Conservation (phyloP, 2,888 invertebrate species). For the Philereme vetulata region DNA sequence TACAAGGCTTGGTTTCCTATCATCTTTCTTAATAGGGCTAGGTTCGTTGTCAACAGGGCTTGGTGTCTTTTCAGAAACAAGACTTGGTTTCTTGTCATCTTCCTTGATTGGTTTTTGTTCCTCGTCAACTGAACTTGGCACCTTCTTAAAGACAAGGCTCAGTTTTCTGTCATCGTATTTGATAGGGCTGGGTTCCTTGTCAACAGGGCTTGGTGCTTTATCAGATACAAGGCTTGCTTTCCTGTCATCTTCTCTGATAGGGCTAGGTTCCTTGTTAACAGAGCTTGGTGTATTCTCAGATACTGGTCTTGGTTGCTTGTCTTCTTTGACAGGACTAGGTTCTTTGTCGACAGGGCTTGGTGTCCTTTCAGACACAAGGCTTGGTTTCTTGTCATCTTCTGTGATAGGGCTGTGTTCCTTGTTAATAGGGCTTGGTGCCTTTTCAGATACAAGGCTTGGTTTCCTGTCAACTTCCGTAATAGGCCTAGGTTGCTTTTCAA, state of each 20-base stretch:
- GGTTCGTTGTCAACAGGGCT: slow-evolving; percentile 17
- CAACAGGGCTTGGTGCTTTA: slow-evolving; percentile 2
- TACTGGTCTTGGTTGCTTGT: too few relatives aligned
- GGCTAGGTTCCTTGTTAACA: neutral
- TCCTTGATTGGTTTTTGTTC: neutral
- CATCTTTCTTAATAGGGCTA: slow-evolving; percentile 2
- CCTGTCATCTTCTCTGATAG: slow-evolving; percentile 1
- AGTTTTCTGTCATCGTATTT: slow-evolving; percentile 22
- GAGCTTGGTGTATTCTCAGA: slow-evolving; percentile 29
- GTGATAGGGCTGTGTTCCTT: slow-evolving; percentile 14
- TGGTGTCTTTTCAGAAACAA: slow-evolving; percentile 1
- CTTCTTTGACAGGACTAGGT: neutral
- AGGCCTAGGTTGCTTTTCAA: slow-evolving; percentile 4
- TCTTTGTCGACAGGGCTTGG: slow-evolving; percentile 3
- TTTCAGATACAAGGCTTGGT: slow-evolving; percentile 5
- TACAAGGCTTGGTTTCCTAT: slow-evolving; percentile 1
- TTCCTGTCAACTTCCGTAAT: slow-evolving; percentile 10
- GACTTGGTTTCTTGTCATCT: neutral
- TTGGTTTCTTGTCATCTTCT: slow-evolving; percentile 1
- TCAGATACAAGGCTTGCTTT: slow-evolving; percentile 14
- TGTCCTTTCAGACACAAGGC: slow-evolving; percentile 2
- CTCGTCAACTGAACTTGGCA: slow-evolving; percentile 2
- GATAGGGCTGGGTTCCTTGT: neutral
- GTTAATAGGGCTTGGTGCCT: slow-evolving; percentile 7
- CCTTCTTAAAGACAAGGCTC: slow-evolving; percentile 1